Evolutionary conservation across 2,113 vertebrate species (phyloP), one percentile per base, ranked within the genome.

Genomic region (Cyprinus carpio): DNA sequence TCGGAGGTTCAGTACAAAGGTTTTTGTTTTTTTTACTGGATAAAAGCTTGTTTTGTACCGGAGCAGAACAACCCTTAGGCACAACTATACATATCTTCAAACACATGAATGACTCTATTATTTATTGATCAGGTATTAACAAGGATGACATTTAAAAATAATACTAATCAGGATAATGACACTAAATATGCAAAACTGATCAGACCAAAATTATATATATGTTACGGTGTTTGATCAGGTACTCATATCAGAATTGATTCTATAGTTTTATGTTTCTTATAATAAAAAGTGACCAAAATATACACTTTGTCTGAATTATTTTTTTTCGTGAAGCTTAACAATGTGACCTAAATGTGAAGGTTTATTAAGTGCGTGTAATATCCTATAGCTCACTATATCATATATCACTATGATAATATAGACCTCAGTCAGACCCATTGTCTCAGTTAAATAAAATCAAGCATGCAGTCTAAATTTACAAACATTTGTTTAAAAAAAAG

Each of bases 51-150:
- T 29, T 80, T 58, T 85, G 64, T 58, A 16, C 9, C 15, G 43
- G n/a, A 49, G 25, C 51, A 77, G 60, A 81, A 29, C 37, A 80
- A 46, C 84, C 84, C 84, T 81, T 13, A 46, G 56, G 76, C 40
- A 78, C 29, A 27, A 15, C 29, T 25, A 31, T 79, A 43, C 37
- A 65, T 78, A 69, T 37, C 62, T 49, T 54, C 13, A 69, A 46
- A 54, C 13, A 25, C 13, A 69, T 40, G 49, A 84, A 54, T 69
- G 62, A 54, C 46, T 67, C 46, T 7, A 69, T 84, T 80, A 74
- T 80, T 49, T 37, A 72, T 67, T 54, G 16, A 65, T 67, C 60
- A 67, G 40, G 43, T 67, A 65, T 69, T 69, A 23, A 51, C 20
- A 46, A 51, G 11, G 79, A 62, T 23, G 37, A 13, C 46, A 40